Base-by-base conservation (phyloP, 2,888 invertebrate species). In the Geophilus truncorum region DNA sequence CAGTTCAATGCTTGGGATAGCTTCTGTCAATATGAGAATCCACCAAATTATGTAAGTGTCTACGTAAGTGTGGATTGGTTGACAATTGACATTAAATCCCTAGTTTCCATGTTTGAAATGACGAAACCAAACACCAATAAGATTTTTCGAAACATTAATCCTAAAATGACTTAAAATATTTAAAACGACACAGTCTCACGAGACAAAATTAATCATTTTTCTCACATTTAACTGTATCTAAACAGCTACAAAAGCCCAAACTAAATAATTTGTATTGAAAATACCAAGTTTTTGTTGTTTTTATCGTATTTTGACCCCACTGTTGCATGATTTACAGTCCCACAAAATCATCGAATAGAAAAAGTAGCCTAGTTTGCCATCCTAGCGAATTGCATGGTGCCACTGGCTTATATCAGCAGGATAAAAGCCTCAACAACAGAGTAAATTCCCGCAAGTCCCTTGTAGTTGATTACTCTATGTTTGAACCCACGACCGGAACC, bases 1-100 rank as follows among this genome's bases (percentile, higher is more conserved):
- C 36, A 80, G 80, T 25, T 75, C 80, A 12, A 40, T 80, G 25
- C 75, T 80, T 23, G 80, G 80, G 32, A 75, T 80, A 75, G 80
- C 80, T 4, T 70, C 80, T 75, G 80, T 80, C 51, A 75, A 45
- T 36, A 40, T 80, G 75, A 75, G 23, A 75, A 36, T 80, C 76
- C 80, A 80, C 80, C 28, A 75, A 80, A 80, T 80, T 40, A 30
- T 80, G 80, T 80, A 80, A 80, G 80, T 80, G 18, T 21, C 30
- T 9, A n/a, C n/a, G n/a, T 36, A 36, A 78, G 62, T 62, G 62
- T 62, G 62, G 62, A 62, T 62, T 62, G 25, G 25, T 62, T 45
- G 45, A 45, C 45, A n/a, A 32, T 9, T 45, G 12, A 45, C 40
- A n/a, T n/a, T n/a, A 70, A n/a, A 75, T 30, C 28, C 28, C 15